Base-by-base conservation (phyloP, 1,140 invertebrate genomes). In the Lycorma delicatula region DNA sequence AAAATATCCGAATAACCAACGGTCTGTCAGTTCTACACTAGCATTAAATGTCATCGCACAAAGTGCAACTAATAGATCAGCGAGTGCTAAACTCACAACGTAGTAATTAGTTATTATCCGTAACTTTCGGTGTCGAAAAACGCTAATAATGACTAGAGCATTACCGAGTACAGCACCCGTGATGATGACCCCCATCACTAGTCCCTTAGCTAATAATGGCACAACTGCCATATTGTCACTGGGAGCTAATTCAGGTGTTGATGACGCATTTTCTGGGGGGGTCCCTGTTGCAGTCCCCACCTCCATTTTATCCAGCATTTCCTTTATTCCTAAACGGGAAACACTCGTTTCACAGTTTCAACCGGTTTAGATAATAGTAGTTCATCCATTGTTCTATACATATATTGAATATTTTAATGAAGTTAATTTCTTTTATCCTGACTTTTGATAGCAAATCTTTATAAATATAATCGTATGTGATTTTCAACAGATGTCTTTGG, bases 41-140 rank as follows among this genome's bases (percentile, higher is more conserved):
- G 91, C 90, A 73, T 95, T 97, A 74, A 97, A 97, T n/a, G 89
- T 92, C 93, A 93, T 93, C 26, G 89, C 90, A 66, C 92, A 88
- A 20, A 94, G 74, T 3, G 93, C 93, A 7, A 97, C 93, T 20
- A 95, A 74, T 70, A 93, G 84, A 70, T 97, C 93, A 4, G 93
- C 93, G 63, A 91, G 84, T 0, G 93, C 90, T 20, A 97, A 74
- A 28, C 91, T 93, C 25, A 96, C 92, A 51, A 97, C 91, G 74
- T 96, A 97, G 68, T 92, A 93, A 74, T 97, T 97, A 29, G 93
- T 97, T 60, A 93, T 89, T 52, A 92, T 86, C 2, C 90, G 78
- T 46, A 91, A 76, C 61, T 84, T 83, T 29, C 82, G 74, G 59
- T 87, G 84, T 7, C 81, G 74, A 54, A 85, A 80, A 34, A 88